Evolutionary conservation across 2,797 vertebrate genomes (phyloP), one percentile per base, ranked within the genome.

Genomic region (Brachyalestes nurse): DNA sequence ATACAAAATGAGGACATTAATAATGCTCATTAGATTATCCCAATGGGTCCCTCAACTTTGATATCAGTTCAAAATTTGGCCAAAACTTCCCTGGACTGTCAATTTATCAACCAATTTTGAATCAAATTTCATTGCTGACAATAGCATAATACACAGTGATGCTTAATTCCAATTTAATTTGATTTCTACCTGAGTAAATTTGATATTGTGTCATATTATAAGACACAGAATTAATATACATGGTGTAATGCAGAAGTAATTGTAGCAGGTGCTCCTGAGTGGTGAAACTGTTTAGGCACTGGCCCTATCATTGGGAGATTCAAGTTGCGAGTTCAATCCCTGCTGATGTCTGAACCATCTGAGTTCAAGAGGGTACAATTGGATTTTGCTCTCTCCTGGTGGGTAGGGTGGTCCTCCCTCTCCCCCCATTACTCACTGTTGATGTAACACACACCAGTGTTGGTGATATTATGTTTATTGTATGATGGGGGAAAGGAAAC

Each of bases 1-100:
- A 73, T 42, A 58, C 58, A 42, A 58, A 34, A 66, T 5, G 28
- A 61, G 21, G 57, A 51, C 45, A 42, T 70, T 71, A 53, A 23
- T 47, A 61, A 64, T 16, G 47, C 58, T 19, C 21, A 7, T 9
- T 38, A 49, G 8, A 61, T 70, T 69, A 69, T 61, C 23, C 38
- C 4, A 6, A 70, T 47, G n/a, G 8, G 34, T 14, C 60, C 40
- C 45, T 60, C 13, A 47, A 49, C n/a, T 21, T 71, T 55, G 49
- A 70, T 34, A 70, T 21, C 38, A 64, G 28, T 62, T 61, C 25
- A 62, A 62, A 62, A 62, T 34, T 16, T 64, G 61, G 28, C 7
- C 61, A 58, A 60, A 25, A 61, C 58, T 23, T 25, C 10, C 9
- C n/a, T 28, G 13, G 17, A 17, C 0, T 17, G 55, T 51, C 21